Evolutionary conservation across 2,113 vertebrate species (phyloP).

Genomic region (Oceanodroma tethys): DNA sequence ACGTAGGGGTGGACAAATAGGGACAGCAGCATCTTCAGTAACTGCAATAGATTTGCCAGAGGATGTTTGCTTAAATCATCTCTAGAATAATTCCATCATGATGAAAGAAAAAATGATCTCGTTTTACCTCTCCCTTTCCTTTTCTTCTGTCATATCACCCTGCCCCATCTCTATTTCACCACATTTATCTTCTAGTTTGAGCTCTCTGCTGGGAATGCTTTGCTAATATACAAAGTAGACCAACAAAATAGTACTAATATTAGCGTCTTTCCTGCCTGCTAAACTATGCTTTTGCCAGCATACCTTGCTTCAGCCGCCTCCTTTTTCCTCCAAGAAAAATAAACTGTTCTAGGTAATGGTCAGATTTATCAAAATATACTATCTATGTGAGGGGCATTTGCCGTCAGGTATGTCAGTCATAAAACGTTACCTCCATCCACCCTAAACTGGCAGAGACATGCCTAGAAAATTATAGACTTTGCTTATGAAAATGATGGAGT

Average conservation of each 20-base stretch:
- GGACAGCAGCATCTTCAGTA: not conserved
- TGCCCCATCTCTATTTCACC: not conserved
- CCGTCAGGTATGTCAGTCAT: not conserved
- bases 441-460: not conserved
- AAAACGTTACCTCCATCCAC: not conserved
- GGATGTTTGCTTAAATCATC: not conserved
- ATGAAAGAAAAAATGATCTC: not conserved
- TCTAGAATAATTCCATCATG: not conserved
- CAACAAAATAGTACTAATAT: not conserved
- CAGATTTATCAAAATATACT: not conserved
- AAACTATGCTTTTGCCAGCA: not conserved
- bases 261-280: not conserved
- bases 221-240: not conserved
- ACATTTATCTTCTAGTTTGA: not conserved
- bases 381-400: not conserved
- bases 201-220: not conserved
- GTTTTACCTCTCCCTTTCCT: not conserved
- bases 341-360: not conserved
- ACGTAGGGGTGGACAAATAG: not conserved
- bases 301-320: not conserved
- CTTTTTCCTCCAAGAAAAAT: slow-evolving; percentile 3
- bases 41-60: not conserved
- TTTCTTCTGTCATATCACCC: not conserved
- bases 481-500: not conserved
- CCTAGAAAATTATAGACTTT: not conserved